Base-by-base conservation (phyloP, 2,888 invertebrate genomes). In the Xanthorhoe spadicearia region DNA sequence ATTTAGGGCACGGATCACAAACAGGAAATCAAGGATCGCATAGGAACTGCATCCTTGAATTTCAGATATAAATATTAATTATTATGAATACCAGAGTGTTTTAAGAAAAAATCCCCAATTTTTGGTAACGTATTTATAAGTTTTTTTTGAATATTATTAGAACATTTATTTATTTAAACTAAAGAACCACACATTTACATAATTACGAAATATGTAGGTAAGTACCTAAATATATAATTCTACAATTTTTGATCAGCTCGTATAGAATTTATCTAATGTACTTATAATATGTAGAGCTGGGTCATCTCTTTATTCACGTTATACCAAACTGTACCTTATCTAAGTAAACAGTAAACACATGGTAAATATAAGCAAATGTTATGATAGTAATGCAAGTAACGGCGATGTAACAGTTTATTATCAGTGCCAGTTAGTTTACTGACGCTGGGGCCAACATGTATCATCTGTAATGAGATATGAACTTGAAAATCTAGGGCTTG, bases 1-100 rank as follows among this genome's bases (percentile, higher is more conserved):
- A 76, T 74, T 68, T 75, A 71, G 76, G 76, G 60, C 74, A 69
- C 70, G 73, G 64, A 64, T 64, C 52, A 46, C 57, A 60, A 64
- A 55, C 61, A 67, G 56, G 59, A 67, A 56, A 35, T 52, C 63
- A 56, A 56, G 66, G 59, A 55, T 60, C 48, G 51, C 38, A 54
- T n/a, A 15, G 57, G 57, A 43, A 63, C 38, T 49, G 52, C 56
- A 52, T 67, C 60, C 63, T 60, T 67, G 63, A 53, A 60, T 59
- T 63, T 35, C 46, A 61, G 56, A 43, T 32, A 46, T 52, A 52
- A 46, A n/a, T 48, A 9, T 9, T 13, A 43, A 38, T 38, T 13
- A 43, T 13, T 3, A 10, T 43, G 38, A 4, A 32, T 32, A 6
- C 7, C 5, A 7, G 2, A 32, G 32, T 43, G 38, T 43, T 43